Percentiles rank a stretch among this genome's conserved stretches.
phyloP scores from a whole-genome alignment of 2,888 invertebrate genomes.

The Caenorhabditis sp. region DNA sequence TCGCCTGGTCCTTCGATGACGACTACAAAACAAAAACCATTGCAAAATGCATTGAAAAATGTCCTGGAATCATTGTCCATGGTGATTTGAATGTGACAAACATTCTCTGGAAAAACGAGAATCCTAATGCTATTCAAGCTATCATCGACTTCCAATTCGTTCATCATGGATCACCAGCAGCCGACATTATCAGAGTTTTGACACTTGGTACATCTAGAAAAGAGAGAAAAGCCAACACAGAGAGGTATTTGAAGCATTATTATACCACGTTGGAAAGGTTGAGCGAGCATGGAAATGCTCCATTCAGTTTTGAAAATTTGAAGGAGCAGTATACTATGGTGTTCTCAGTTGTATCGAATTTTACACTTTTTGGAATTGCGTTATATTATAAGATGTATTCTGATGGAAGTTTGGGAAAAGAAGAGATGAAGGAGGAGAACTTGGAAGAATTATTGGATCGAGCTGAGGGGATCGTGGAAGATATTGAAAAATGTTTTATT shows the following conservation, averaged over 20 bases:
- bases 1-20: constrained; percentile 28
- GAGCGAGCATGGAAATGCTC: not conserved
- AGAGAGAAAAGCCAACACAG: not conserved
- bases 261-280: not conserved
- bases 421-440: not conserved
- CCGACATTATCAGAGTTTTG: constrained; percentile 21
- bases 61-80: constrained; percentile 19
- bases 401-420: constrained; percentile 22
- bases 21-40: constrained; percentile 8
- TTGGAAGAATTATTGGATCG: not conserved
- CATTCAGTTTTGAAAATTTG: not conserved
- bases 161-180: constrained; percentile 19
- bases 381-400: constrained; percentile 24
- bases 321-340: constrained; percentile 3
- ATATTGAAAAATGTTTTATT: constrained; percentile 4
- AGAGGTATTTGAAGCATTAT: constrained; percentile 6
- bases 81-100: constrained; percentile 29
- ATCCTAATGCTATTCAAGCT: constrained; percentile 8
- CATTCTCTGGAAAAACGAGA: constrained; percentile 19
- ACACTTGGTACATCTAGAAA: constrained; percentile 12
- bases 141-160: constrained; percentile 32
- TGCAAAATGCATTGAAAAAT: constrained; percentile 4
- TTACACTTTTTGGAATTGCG: constrained; percentile 24
- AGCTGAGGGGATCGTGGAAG: not conserved
- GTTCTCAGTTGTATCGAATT: constrained; percentile 19